Conservation (phyloP, 2,113 vertebrate species). For the Phrynosoma platyrhinos region DNA sequence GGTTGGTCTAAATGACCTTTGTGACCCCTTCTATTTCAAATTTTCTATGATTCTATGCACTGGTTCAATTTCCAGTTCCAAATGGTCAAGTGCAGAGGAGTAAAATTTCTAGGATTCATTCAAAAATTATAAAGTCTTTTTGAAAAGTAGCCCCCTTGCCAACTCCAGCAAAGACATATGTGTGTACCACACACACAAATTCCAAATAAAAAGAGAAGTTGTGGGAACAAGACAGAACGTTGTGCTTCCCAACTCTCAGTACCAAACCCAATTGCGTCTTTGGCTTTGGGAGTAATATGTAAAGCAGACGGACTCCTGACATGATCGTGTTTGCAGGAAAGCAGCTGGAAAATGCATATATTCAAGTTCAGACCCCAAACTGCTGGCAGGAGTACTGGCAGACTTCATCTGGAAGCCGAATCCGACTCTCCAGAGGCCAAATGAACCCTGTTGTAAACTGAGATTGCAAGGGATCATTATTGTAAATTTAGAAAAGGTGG, state of each 20-base stretch:
- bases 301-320: conserved; percentile 7
- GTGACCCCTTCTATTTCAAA: too few species aligned
- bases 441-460: neutral
- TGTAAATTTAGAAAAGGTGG: neutral
- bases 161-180: too few species aligned
- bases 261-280: neutral
- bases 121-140: too few species aligned
- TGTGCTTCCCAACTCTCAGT: neutral
- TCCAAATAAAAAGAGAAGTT: neutral
- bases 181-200: neutral
- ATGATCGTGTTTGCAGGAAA: neutral
- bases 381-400: neutral
- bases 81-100: neutral
- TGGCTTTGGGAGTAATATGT: neutral
- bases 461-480: neutral
- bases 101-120: neutral
- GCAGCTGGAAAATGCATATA: conserved; percentile 13
- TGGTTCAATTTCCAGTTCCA: neutral
- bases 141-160: too few species aligned
- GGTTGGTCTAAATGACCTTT: too few species aligned
- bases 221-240: neutral
- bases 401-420: neutral
- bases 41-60: neutral
- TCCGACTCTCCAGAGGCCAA: neutral
- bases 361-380: neutral